A percentile compares a stretch with the other conserved stretches of the same genome.
Conservation (phyloP, 2,888 invertebrate species). For the Amblyjoppa proteus region DNA sequence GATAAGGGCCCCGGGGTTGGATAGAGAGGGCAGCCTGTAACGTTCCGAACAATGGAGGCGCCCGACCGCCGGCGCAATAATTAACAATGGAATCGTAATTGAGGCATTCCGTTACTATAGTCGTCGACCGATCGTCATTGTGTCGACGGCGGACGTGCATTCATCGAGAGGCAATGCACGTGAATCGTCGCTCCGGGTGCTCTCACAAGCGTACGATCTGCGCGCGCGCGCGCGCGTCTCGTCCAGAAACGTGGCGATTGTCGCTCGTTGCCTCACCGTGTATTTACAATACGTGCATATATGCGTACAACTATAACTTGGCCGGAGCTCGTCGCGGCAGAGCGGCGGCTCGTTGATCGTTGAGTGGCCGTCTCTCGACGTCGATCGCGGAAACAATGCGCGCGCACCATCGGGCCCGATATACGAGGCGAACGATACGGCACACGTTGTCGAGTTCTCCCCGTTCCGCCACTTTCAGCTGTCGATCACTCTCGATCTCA, state of each 20-base stretch:
- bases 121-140: constrained; percentile 72
- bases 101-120: constrained; percentile 75
- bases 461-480: constrained; percentile 45
- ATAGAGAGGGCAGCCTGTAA: constrained; percentile 41
- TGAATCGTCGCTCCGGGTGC: constrained; percentile 34
- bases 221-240: constrained; percentile 9
- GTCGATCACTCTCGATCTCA: constrained; percentile 36
- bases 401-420: background rate
- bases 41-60: constrained; percentile 70
- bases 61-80: constrained; percentile 75
- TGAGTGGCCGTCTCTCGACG: background rate
- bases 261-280: background rate
- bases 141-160: constrained; percentile 61
- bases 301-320: background rate
- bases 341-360: constrained; percentile 21
- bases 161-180: constrained; percentile 59
- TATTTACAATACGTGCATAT: background rate
- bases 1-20: constrained; percentile 22
- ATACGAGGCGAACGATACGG: constrained; percentile 39
- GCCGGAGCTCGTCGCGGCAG: background rate
- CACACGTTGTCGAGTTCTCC: constrained; percentile 6
- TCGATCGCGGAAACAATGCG: constrained; percentile 35
- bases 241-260: constrained; percentile 7
- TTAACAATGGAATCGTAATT: constrained; percentile 80
- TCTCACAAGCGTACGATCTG: constrained; percentile 3